A percentile compares a stretch with the other conserved stretches of the same genome.
phyloP scores from a whole-genome alignment of 2,888 invertebrate species.

The Pardosa pseudoannulata region DNA sequence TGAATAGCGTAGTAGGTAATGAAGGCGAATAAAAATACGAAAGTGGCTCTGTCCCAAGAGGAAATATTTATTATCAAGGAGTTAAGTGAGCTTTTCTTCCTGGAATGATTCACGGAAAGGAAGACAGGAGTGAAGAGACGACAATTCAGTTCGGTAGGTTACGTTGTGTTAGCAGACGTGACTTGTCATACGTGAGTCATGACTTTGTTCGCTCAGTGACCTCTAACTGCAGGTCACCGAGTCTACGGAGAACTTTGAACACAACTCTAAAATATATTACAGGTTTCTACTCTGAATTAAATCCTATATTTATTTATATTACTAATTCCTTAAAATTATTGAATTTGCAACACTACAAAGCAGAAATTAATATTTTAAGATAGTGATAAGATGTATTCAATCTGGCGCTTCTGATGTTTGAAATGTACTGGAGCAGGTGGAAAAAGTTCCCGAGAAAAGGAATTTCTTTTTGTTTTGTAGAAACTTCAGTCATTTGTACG shows the following conservation, averaged over 20 bases:
- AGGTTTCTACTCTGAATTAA: too few species aligned
- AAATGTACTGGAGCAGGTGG: too few species aligned
- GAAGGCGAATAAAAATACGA: conserved; percentile 12
- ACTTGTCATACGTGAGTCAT: conserved; percentile 5
- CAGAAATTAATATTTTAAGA: too few species aligned
- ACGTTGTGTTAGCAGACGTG: background rate
- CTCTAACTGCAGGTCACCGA: background rate
- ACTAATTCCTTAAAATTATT: too few species aligned
- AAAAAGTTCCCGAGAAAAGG: too few species aligned
- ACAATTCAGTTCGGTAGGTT: conserved; percentile 12
- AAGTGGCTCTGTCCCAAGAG: conserved; percentile 3
- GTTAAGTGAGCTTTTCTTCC: conserved; percentile 12
- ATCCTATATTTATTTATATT: too few species aligned
- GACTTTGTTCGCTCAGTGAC: conserved; percentile 1
- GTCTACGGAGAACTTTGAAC: background rate
- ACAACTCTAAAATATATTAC: too few species aligned
- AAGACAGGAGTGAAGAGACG: background rate
- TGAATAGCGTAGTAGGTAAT: conserved; percentile 15
- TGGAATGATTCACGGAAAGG: background rate
- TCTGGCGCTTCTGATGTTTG: too few species aligned
- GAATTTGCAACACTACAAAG: too few species aligned
- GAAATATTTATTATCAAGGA: conserved; percentile 20
- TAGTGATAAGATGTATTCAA: too few species aligned
- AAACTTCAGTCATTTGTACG: too few species aligned
- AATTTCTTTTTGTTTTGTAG: too few species aligned